Percentiles rank a stretch among this genome's conserved stretches.
phyloP scores from a whole-genome alignment of 2,113 vertebrate genomes.

The Triplophysa siluroides region DNA sequence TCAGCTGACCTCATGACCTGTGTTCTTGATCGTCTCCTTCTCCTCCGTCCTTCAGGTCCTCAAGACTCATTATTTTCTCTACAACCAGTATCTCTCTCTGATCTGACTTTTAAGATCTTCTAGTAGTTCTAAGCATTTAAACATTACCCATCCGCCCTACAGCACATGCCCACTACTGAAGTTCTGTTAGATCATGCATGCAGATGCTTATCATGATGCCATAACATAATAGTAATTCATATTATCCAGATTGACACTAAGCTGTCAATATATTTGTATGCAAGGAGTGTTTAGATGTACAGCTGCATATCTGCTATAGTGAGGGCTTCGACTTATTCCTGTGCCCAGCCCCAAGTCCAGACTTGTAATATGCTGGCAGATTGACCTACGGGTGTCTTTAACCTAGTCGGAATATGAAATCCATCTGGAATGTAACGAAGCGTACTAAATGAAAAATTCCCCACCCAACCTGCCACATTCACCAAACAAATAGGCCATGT shows the following conservation, averaged over 20 bases:
- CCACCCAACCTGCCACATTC: conserved; percentile 6
- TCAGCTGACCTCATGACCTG: conserved; percentile 7
- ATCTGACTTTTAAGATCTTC: too few relatives aligned
- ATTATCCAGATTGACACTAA: too few relatives aligned
- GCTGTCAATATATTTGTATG: background rate
- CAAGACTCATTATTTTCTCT: background rate
- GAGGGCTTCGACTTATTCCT: background rate
- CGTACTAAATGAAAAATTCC: conserved; percentile 26
- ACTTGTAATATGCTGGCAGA: conserved; percentile 13
- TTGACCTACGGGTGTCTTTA: conserved; percentile 26
- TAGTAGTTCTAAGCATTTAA: too few relatives aligned
- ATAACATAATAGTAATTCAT: too few relatives aligned
- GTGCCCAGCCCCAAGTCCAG: conserved; percentile 11
- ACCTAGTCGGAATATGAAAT: conserved; percentile 40
- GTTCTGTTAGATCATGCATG: background rate
- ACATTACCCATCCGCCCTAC: too few relatives aligned
- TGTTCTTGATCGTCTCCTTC: background rate
- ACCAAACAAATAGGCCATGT: conserved; percentile 26
- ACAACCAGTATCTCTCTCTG: too few relatives aligned
- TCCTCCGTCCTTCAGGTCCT: background rate
- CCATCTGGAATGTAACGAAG: conserved; percentile 38
- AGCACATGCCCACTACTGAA: too few relatives aligned
- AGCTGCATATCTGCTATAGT: conserved; percentile 5
- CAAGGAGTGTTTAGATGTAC: background rate
- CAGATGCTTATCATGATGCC: background rate